Percentiles rank a stretch among this genome's conserved stretches.
Evolutionary conservation across 1,140 invertebrate species (phyloP).

Genomic region (Prorops nasuta): DNA sequence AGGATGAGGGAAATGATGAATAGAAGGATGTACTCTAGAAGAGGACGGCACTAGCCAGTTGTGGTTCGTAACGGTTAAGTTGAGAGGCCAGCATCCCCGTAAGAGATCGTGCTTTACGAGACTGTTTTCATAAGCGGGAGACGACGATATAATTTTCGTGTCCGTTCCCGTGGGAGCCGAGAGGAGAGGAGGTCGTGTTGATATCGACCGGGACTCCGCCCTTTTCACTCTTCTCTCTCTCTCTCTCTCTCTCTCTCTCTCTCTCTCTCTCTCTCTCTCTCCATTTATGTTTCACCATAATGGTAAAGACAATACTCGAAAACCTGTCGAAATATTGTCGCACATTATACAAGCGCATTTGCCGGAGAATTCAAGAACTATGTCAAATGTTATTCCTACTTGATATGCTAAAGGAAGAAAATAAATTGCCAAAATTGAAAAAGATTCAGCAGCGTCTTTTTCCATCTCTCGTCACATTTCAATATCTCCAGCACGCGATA

Average conservation of each 20-base stretch:
- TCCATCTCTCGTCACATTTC: too few relatives aligned
- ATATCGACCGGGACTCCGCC: slow-evolving; percentile 37
- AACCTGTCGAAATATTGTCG: too few relatives aligned
- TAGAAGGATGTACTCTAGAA: background rate
- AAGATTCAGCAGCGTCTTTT: too few relatives aligned
- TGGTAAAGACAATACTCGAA: too few relatives aligned
- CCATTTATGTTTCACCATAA: too few relatives aligned
- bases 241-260: background rate
- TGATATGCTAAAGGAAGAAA: too few relatives aligned
- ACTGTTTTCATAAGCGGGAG: slow-evolving; percentile 28
- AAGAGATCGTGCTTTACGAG: slow-evolving; percentile 16
- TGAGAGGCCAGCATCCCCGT: background rate
- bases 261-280: too few relatives aligned
- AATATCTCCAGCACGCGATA: too few relatives aligned
- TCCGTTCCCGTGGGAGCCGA: slow-evolving; percentile 24
- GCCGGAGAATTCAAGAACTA: too few relatives aligned
- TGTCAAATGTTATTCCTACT: too few relatives aligned
- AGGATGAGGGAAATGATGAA: background rate
- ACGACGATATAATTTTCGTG: slow-evolving; percentile 32
- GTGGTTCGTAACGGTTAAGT: slow-evolving; percentile 4
- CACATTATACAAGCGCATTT: too few relatives aligned
- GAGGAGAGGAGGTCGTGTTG: slow-evolving; percentile 25
- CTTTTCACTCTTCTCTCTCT: slow-evolving; percentile 13
- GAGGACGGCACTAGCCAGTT: background rate
- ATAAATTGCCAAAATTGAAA: too few relatives aligned